Percentiles rank a stretch among this genome's conserved stretches.
Conservation (phyloP, 2,888 invertebrate species). For the Euproctis similis region DNA sequence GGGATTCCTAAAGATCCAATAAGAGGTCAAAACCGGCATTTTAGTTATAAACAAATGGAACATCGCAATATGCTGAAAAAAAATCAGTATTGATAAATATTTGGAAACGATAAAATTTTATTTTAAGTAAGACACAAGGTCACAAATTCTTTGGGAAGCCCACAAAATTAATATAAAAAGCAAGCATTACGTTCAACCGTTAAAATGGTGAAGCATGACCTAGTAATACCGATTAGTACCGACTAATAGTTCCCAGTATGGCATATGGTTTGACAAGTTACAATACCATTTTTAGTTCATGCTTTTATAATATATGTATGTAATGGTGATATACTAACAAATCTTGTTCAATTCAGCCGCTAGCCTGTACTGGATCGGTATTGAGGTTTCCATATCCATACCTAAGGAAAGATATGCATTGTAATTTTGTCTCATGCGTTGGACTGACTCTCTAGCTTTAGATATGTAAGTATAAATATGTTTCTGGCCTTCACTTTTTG, state of each 20-base stretch:
- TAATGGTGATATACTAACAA: slow-evolving; percentile 54
- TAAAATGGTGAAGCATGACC: too few species aligned
- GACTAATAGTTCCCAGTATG: slow-evolving; percentile 15
- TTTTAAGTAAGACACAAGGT: too few species aligned
- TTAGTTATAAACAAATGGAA: too few species aligned
- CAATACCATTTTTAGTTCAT: slow-evolving; percentile 29
- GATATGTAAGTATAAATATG: neutral
- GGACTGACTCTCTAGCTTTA: slow-evolving; percentile 10
- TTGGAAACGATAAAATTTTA: too few species aligned
- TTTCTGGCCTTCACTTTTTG: too few species aligned
- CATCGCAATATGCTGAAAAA: too few species aligned
- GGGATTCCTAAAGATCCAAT: too few species aligned
- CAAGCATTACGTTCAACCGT: too few species aligned
- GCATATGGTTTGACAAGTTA: slow-evolving; percentile 9
- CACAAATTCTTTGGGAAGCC: too few species aligned
- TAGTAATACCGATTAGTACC: slow-evolving; percentile 50
- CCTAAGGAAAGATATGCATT: slow-evolving; percentile 48
- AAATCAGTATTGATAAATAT: too few species aligned
- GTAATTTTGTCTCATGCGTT: slow-evolving; percentile 20
- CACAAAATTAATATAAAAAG: too few species aligned
- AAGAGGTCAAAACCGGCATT: too few species aligned
- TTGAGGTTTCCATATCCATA: slow-evolving; percentile 58
- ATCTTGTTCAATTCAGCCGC: slow-evolving; percentile 56
- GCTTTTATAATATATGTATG: slow-evolving; percentile 30
- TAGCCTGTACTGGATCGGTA: slow-evolving; percentile 63